Percentiles rank a stretch among this genome's conserved stretches.
phyloP scores from a whole-genome alignment of 2,888 invertebrate genomes.

The Pachydiplax longipennis region DNA sequence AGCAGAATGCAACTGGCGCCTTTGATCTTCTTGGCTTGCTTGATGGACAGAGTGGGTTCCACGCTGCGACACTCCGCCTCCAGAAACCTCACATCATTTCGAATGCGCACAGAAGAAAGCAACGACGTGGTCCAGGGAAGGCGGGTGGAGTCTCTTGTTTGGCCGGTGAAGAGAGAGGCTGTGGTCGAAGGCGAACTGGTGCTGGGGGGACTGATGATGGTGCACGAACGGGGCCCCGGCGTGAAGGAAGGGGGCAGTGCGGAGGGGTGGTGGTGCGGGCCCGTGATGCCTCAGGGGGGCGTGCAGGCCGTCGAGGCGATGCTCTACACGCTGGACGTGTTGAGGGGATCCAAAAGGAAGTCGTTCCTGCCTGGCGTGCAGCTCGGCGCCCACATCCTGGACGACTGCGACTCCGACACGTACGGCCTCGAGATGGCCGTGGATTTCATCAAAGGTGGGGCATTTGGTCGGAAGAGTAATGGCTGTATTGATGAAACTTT shows the following conservation, averaged over 20 bases:
- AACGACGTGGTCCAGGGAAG: neutral
- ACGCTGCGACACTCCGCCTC: neutral
- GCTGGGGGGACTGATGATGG: constrained; percentile 93
- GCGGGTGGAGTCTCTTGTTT: constrained; percentile 58
- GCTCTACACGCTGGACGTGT: constrained; percentile 82
- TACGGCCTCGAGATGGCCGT: constrained; percentile 95
- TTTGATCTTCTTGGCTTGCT: neutral
- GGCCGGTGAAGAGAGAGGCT: constrained; percentile 88
- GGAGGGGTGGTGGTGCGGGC: constrained; percentile 69
- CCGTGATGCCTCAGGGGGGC: constrained; percentile 93
- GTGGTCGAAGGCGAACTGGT: constrained; percentile 88
- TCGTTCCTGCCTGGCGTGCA: constrained; percentile 73
- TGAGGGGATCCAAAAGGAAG: constrained; percentile 56
- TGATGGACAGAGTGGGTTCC: neutral
- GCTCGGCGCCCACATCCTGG: constrained; percentile 87
- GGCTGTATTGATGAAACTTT: no score
- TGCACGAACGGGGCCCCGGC: constrained; percentile 88
- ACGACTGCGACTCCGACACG: constrained; percentile 95
- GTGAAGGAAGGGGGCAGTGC: constrained; percentile 63
- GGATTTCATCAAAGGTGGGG: constrained; percentile 93
- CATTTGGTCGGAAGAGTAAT: neutral
- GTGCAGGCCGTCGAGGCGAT: constrained; percentile 90
- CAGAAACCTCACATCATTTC: neutral
- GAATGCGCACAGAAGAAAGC: neutral
- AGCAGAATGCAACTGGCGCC: neutral